Evolutionary conservation across 2,113 vertebrate species (phyloP), one percentile per base, ranked within the genome.

Genomic region (Campylomormyrus numenius): DNA sequence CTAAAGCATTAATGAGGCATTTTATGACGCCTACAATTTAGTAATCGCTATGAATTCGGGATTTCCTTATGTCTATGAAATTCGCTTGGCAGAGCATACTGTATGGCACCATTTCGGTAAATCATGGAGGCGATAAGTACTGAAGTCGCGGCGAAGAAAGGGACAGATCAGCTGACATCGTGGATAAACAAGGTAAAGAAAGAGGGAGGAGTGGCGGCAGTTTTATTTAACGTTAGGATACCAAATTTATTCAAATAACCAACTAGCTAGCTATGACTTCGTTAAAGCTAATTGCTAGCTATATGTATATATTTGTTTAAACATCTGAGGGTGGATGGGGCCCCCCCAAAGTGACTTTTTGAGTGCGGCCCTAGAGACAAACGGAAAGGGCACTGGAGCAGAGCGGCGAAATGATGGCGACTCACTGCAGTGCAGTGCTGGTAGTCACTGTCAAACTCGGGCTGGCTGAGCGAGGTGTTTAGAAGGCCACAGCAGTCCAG

Each of bases 401-500:
- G 19, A 24, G 42, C 3, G 19, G 17, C 9, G 31, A 11, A 52
- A 27, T 1, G 42, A 1, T 19, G n/a, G 15, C 21, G 49, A n/a
- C 35, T 96, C 91, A 98, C 97, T 31, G 96, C 95, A 0, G 0
- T 48, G 90, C 98, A 98, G 17, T 6, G 74, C 0, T 24, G 3
- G 0, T 91, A 2, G 11, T 98, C 97, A 0, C 3, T 1, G 2
- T 91, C 89, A 91, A 95, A 96, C 27, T 90, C 66, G 0, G 0
- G 0, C 1, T 0, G 90, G 49, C 21, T 92, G 1, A 9, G 2
- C 1, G 95, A 96, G 84, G 88, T 80, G 92, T 98, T 97, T 87
- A 97, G 94, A 88, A 98, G 94, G 2, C 97, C 97, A 17, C 97
- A 98, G 93, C 98, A 98, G 93, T 98, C 91, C 89, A 98, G 94